A percentile compares a stretch with the other conserved stretches of the same genome.
phyloP scores from a whole-genome alignment of 2,797 vertebrate genomes.

The Scolopax bukidnonensis region DNA sequence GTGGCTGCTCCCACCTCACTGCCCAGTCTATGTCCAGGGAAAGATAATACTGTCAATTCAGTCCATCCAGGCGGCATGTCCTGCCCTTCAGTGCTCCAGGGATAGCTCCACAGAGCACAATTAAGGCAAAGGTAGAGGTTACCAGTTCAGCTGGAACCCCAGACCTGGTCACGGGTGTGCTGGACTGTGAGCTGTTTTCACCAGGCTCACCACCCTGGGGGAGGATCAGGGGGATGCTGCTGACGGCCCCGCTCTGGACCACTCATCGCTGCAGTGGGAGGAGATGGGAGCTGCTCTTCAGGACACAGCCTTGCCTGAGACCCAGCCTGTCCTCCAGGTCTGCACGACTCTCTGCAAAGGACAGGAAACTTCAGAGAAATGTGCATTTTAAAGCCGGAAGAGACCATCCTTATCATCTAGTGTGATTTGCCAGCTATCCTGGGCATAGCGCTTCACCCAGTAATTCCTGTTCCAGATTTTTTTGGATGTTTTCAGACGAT shows the following conservation, averaged over 20 bases:
- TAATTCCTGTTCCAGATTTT: not conserved
- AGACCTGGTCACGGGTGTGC: rapidly evolving
- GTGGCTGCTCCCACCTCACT: rapidly evolving
- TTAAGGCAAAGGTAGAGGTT: not conserved
- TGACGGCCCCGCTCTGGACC: rapidly evolving
- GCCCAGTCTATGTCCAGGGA: rapidly evolving
- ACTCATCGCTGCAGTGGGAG: rapidly evolving
- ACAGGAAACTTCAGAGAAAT: not conserved
- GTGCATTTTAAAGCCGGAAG: not conserved
- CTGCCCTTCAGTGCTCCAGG: not conserved
- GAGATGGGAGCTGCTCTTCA: not conserved
- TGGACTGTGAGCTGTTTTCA: rapidly evolving
- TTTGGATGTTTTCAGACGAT: constrained; percentile 14
- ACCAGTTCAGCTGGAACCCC: not conserved
- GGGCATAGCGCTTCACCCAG: not conserved
- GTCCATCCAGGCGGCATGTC: rapidly evolving
- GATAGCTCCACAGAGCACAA: rapidly evolving
- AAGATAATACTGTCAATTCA: rapidly evolving
- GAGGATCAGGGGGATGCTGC: not conserved
- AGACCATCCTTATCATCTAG: not conserved
- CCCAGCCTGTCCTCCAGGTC: no score
- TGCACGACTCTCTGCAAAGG: not conserved
- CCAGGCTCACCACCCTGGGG: not conserved
- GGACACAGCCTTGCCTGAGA: rapidly evolving
- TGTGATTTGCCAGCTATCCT: not conserved